Base-by-base conservation (phyloP, 2,113 vertebrate genomes). In the Perognathus longimembris region DNA sequence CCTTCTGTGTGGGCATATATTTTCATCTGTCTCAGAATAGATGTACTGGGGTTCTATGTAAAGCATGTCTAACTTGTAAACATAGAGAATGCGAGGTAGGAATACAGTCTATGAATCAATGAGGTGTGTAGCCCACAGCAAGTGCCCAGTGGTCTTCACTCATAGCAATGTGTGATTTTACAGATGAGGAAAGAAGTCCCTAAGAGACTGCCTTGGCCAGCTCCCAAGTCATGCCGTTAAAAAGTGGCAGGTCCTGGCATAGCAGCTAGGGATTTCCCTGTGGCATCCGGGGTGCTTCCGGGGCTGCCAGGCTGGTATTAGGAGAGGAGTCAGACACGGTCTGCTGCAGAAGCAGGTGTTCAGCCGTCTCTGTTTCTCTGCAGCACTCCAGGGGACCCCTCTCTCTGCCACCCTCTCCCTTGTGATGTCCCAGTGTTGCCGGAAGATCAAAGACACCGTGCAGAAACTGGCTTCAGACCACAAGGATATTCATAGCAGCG, bases 401-500 rank as follows among this genome's bases (percentile, higher is more conserved):
- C 95, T 99, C 63, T 98, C 99, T 3, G 98, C 98, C 34, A 97
- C 96, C 38, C 97, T 99, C 34, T 99, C 98, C 73, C 98, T 99
- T 96, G 98, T 99, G 50, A 99, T 99, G 98, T 98, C 98, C 6
- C 98, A 99, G 94, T 99, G 99, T 97, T 99, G 99, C 97, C 98
- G 98, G 96, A 99, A 99, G 92, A 99, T 99, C 96, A 99, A 98
- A 97, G 99, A 99, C 96, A 99, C 98, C 0, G 99, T 99, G 87
- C 99, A 99, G 97, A 98, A 98, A 96, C 96, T 99, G 59, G 99
- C 99, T 42, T 99, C 98, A 0, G 98, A 98, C 89, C 99, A 99
- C 96, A 99, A 99, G 96, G 99, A 99, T 96, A 99, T 99, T 86
- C 99, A 99, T 38, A 98, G 99, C 97, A 99, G 99, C 1, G 98